A percentile compares a stretch with the other conserved stretches of the same genome.
These are phyloP conservation scores for Marmota monax DNA, from an alignment of 2,113 vertebrate genomes.

Conservation along the genomic window DNA sequence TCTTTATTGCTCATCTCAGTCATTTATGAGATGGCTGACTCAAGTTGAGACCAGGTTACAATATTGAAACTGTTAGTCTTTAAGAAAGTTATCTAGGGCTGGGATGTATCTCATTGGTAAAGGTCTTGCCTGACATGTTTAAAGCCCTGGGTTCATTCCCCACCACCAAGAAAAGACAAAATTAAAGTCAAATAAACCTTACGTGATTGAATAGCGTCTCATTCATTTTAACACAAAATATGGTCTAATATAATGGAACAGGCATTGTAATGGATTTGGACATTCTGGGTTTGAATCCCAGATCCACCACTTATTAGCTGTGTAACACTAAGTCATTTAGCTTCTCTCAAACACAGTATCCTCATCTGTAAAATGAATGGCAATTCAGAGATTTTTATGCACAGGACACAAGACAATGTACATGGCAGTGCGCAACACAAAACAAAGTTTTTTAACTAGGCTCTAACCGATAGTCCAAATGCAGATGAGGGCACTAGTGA, in stretches of 20 bases:
- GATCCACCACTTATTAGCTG: neutral
- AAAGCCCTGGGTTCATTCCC: too few relatives aligned
- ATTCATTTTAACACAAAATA: slow-evolving; percentile 35
- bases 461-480: neutral
- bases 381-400: slow-evolving; percentile 25
- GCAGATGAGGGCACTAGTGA: neutral
- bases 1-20: neutral
- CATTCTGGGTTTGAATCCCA: neutral
- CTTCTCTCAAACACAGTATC: slow-evolving; percentile 10
- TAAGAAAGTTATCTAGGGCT: slow-evolving; percentile 13
- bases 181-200: slow-evolving; percentile 14
- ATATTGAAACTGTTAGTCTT: slow-evolving; percentile 27
- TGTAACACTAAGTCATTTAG: slow-evolving; percentile 41
- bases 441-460: neutral
- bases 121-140: too few relatives aligned
- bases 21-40: neutral
- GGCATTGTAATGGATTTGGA: neutral
- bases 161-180: too few relatives aligned
- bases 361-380: neutral
- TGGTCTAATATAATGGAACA: neutral
- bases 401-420: neutral
- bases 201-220: neutral
- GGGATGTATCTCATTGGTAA: too few relatives aligned
- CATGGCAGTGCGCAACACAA: neutral
- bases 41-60: neutral